Evolutionary conservation across 2,888 invertebrate genomes (phyloP), one percentile per base, ranked within the genome.

Genomic region (Pogonocherus hispidulus): DNA sequence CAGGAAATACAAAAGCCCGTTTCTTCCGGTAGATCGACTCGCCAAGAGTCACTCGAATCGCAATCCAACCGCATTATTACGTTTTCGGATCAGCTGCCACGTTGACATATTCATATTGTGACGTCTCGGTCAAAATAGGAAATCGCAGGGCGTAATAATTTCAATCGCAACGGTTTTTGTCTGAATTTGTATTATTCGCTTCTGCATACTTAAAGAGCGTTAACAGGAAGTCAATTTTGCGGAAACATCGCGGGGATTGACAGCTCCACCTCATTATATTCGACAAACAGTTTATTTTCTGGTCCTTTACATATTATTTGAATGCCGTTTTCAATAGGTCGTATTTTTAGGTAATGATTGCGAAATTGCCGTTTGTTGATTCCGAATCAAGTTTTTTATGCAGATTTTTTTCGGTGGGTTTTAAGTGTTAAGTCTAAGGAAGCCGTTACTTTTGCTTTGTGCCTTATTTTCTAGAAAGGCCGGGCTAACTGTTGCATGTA

Each of bases 231-330:
- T 81, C 80, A 80, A 81, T 79, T 76, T 56, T 75, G 76, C 80
- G 81, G 79, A 79, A 80, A 80, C 68, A 68, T 75, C 76, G 77
- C 76, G 73, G 71, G 78, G 81, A 81, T 81, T 81, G 81, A 81
- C 81, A 79, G 74, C 70, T 79, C 73, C 64, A 74, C 74, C 74
- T 77, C 78, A 77, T 79, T 80, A 80, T 80, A 77, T 73, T 67
- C 27, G 62, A 46, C 22, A 55, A 69, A 44, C 52, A 66, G 66
- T 71, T 66, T 67, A 69, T 67, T 66, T 71, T 65, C 8, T 18
- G 20, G 20, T 18, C 32, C 27, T 23, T 46, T 63, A 64, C 59
- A 66, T 67, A 64, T 68, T 63, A 71, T 71, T 71, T 69, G 71
- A 69, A 71, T 69, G 64, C 65, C 44, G 32, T 54, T 62, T 41